A percentile compares a stretch with the other conserved stretches of the same genome.
Conservation (phyloP, 1,140 invertebrate genomes). For the Zaprionus africanus region DNA sequence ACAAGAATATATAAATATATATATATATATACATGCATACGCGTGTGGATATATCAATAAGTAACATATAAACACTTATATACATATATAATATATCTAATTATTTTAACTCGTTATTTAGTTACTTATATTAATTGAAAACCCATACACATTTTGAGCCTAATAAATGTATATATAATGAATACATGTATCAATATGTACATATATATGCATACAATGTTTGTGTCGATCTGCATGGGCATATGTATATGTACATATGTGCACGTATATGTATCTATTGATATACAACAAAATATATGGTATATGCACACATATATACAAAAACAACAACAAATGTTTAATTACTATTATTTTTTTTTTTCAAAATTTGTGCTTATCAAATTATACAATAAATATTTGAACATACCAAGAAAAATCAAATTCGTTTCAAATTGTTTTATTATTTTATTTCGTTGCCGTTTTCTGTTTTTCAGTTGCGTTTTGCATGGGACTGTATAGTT, state of each 20-base stretch:
- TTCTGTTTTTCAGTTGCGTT: conserved; percentile 15
- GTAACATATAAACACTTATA: conserved; percentile 40
- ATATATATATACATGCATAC: conserved; percentile 39
- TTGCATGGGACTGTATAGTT: background rate
- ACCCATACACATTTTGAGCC: conserved; percentile 29
- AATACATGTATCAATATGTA: conserved; percentile 57
- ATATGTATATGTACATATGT: conserved; percentile 38
- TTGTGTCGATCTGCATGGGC: conserved; percentile 1
- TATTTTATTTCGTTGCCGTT: conserved; percentile 13
- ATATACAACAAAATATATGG: conserved; percentile 8
- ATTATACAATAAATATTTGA: conserved; percentile 79
- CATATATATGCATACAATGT: conserved; percentile 42
- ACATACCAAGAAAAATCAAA: conserved; percentile 70
- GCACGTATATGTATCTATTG: background rate
- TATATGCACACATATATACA: conserved; percentile 36
- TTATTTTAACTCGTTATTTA: conserved; percentile 79
- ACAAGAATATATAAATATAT: conserved; percentile 43
- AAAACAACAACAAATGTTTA: conserved; percentile 51
- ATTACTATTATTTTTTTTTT: conserved; percentile 61
- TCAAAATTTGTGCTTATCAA: conserved; percentile 75
- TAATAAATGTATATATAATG: conserved; percentile 51
- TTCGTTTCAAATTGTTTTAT: conserved; percentile 52
- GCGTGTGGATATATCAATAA: conserved; percentile 20
- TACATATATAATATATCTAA: conserved; percentile 57
- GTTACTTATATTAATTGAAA: conserved; percentile 70